Conservation (phyloP, 2,113 vertebrate species). For the Rhabdornis inornatus region DNA sequence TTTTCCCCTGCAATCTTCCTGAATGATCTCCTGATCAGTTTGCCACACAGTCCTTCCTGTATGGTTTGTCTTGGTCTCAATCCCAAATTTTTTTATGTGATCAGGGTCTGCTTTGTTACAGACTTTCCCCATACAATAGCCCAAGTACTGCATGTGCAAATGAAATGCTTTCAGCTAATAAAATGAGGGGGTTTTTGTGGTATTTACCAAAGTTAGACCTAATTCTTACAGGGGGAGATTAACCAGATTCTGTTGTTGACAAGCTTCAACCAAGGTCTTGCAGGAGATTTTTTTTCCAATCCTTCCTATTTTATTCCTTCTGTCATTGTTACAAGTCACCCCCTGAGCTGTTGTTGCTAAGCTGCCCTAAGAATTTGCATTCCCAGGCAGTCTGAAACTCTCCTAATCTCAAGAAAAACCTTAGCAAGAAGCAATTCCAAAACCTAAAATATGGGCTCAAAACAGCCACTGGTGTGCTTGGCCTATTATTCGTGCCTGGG, state of each 20-base stretch:
- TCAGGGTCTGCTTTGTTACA: background rate
- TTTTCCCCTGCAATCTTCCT: background rate
- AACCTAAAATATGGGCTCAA: background rate
- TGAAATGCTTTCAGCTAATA: background rate
- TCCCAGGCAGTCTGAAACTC: background rate
- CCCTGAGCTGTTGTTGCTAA: conserved; percentile 15
- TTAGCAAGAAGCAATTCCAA: background rate
- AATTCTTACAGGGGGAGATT: background rate
- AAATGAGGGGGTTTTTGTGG: background rate
- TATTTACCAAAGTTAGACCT: background rate
- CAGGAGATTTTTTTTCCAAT: background rate
- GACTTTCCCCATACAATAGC: background rate
- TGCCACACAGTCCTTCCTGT: background rate
- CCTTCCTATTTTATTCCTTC: background rate
- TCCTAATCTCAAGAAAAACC: background rate
- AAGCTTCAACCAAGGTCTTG: background rate
- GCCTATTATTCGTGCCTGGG: background rate
- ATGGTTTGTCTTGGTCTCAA: background rate
- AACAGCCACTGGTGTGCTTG: background rate
- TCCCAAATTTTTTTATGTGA: background rate
- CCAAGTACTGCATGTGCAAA: background rate
- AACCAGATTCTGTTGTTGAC: background rate
- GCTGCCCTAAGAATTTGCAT: conserved; percentile 19
- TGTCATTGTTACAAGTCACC: background rate
- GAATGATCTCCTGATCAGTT: background rate